Conservation (phyloP, 1,140 invertebrate genomes). For the Magallana ariakensis region DNA sequence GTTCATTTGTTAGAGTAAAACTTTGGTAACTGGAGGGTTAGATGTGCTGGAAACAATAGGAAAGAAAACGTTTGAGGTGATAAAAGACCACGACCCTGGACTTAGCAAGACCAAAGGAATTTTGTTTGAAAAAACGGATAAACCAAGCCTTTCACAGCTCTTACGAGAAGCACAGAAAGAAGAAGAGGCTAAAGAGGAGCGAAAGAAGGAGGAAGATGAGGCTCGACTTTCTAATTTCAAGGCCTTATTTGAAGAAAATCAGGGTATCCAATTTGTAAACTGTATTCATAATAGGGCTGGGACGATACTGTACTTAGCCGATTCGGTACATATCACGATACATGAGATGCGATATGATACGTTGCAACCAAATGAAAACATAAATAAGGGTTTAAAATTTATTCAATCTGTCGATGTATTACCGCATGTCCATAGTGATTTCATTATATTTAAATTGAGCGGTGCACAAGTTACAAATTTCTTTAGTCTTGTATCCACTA, state of each 20-base stretch:
- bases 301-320: too few relatives aligned
- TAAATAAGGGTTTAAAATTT: too few relatives aligned
- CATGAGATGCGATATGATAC: too few relatives aligned
- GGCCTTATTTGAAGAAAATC: conserved; percentile 91
- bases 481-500: too few relatives aligned
- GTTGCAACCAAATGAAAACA: too few relatives aligned
- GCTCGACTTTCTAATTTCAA: conserved; percentile 87
- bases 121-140: conserved; percentile 82
- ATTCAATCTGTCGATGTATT: too few relatives aligned
- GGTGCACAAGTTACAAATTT: too few relatives aligned
- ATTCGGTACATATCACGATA: too few relatives aligned
- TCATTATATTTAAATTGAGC: too few relatives aligned
- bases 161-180: conserved; percentile 91
- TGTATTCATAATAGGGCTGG: too few relatives aligned
- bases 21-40: conserved; percentile 89
- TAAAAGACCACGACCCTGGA: conserved; percentile 94
- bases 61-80: conserved; percentile 94
- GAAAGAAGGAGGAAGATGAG: conserved; percentile 81
- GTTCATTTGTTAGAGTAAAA: conserved; percentile 81
- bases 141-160: conserved; percentile 84
- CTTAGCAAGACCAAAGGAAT: conserved; percentile 88
- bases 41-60: conserved; percentile 94
- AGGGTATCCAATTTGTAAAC: conserved; percentile 81
- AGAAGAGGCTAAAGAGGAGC: conserved; percentile 85
- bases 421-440: too few relatives aligned